A percentile compares a stretch with the other conserved stretches of the same genome.
These are phyloP conservation scores for Toxonevra muliebris DNA, from an alignment of 2,888 invertebrate genomes.

Conservation along the genomic window DNA sequence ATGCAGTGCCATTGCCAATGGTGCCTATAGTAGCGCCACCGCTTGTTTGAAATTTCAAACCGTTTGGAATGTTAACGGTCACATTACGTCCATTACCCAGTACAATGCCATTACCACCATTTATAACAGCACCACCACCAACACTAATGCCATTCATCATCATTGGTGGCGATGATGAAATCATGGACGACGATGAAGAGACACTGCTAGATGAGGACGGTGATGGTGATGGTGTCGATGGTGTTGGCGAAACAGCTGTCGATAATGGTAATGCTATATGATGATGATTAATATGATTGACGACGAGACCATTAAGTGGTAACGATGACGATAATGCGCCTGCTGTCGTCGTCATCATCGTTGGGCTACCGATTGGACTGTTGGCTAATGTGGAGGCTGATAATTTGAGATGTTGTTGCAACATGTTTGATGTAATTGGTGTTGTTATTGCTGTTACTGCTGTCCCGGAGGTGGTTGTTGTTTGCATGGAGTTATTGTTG, in stretches of 20 bases:
- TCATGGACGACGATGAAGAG: constrained; percentile 59
- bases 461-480: constrained; percentile 38
- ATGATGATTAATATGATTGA: constrained; percentile 54
- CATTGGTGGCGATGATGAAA: constrained; percentile 56
- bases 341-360: constrained; percentile 11
- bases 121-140: constrained; percentile 30
- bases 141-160: constrained; percentile 50
- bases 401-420: constrained; percentile 28
- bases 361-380: constrained; percentile 37
- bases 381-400: constrained; percentile 19
- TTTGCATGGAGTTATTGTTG: constrained; percentile 40
- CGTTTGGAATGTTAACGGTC: constrained; percentile 50
- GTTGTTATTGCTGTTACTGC: constrained; percentile 38
- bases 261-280: constrained; percentile 52
- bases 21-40: constrained; percentile 42
- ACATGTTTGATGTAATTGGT: constrained; percentile 26
- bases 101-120: constrained; percentile 42
- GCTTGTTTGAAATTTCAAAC: constrained; percentile 45
- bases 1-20: constrained; percentile 45
- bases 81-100: constrained; percentile 40
- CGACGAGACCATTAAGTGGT: constrained; percentile 42
- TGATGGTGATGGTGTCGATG: constrained; percentile 64
- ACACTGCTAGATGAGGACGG: constrained; percentile 62
- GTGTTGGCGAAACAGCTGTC: constrained; percentile 61
- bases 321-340: constrained; percentile 30